A percentile compares a stretch with the other conserved stretches of the same genome.
These are phyloP conservation scores for Monopis laevigella DNA, from an alignment of 2,888 invertebrate genomes.

Conservation along the genomic window DNA sequence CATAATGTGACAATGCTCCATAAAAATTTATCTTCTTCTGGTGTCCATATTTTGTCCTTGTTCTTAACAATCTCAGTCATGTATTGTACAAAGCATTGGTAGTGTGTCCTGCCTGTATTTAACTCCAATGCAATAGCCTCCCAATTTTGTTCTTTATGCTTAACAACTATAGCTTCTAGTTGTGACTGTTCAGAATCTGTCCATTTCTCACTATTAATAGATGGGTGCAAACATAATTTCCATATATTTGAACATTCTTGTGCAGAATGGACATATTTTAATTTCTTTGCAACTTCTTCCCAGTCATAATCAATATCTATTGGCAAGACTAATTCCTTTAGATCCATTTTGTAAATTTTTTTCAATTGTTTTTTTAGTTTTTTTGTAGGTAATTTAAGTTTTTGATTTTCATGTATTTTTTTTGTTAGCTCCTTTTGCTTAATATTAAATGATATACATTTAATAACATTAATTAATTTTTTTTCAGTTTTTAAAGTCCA, in stretches of 20 bases:
- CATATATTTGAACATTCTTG: not conserved
- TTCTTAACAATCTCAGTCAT: not conserved
- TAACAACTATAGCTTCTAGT: not conserved
- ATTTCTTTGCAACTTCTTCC: conserved; percentile 1
- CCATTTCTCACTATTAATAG: not conserved
- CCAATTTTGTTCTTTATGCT: conserved; percentile 1
- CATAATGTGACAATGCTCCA: not conserved
- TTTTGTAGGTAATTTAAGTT: not conserved
- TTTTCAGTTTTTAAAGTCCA: not conserved
- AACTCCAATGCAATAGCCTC: not conserved
- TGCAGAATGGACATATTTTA: not conserved
- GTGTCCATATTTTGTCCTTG: not conserved
- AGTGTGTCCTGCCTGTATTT: not conserved
- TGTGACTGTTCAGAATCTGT: not conserved
- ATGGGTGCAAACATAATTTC: conserved; percentile 3
- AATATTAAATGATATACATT: not conserved
- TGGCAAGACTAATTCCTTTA: not conserved
- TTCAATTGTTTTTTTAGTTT: not conserved
- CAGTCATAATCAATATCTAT: conserved; percentile 4
- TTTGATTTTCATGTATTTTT: not conserved
- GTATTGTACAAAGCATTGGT: conserved; percentile 3
- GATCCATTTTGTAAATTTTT: not conserved
- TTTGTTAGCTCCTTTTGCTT: not conserved
- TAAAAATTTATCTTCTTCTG: not conserved
- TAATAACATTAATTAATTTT: not conserved